Percentiles rank a stretch among this genome's conserved stretches.
These are phyloP conservation scores for Mycetomoellerius zeteki DNA, from an alignment of 1,140 invertebrate genomes.

Conservation along the genomic window DNA sequence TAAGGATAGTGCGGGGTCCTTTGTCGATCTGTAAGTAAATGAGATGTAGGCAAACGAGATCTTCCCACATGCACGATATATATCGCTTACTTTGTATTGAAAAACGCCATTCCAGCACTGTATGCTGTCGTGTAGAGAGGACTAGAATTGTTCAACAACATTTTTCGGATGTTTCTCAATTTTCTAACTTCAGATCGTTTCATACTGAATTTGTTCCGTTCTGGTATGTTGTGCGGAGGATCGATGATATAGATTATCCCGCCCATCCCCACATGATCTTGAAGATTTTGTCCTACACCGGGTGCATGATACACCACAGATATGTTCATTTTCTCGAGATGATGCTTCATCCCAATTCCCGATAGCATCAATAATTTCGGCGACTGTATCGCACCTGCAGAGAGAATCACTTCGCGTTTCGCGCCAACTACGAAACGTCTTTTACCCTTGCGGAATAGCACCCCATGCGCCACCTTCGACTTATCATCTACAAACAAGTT, in stretches of 20 bases:
- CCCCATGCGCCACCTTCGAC: conserved; percentile 88
- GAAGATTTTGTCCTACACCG: conserved; percentile 93
- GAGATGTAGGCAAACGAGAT: too few relatives aligned
- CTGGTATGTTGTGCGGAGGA: conserved; percentile 83
- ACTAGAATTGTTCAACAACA: conserved; percentile 88
- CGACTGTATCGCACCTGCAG: conserved; percentile 91
- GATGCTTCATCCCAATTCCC: conserved; percentile 90
- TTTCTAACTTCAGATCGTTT: conserved; percentile 88
- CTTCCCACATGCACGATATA: not conserved
- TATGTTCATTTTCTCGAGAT: conserved; percentile 88
- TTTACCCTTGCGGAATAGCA: conserved; percentile 88
- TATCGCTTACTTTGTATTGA: conserved; percentile 89
- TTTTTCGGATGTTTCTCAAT: conserved; percentile 87
- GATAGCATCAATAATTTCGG: conserved; percentile 95
- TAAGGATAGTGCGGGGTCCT: too few relatives aligned
- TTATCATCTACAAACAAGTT: conserved; percentile 56
- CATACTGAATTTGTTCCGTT: conserved; percentile 87
- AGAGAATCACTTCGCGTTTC: conserved; percentile 91
- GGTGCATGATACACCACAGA: conserved; percentile 87
- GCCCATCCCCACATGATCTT: conserved; percentile 91
- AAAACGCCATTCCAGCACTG: conserved; percentile 92
- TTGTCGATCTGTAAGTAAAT: too few relatives aligned
- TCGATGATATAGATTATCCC: conserved; percentile 88
- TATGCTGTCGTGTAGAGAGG: conserved; percentile 90
- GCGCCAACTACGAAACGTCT: conserved; percentile 86